A percentile compares a stretch with the other conserved stretches of the same genome.
phyloP scores from a whole-genome alignment of 2,113 vertebrate genomes.

The Periophthalmodon schlosseri region DNA sequence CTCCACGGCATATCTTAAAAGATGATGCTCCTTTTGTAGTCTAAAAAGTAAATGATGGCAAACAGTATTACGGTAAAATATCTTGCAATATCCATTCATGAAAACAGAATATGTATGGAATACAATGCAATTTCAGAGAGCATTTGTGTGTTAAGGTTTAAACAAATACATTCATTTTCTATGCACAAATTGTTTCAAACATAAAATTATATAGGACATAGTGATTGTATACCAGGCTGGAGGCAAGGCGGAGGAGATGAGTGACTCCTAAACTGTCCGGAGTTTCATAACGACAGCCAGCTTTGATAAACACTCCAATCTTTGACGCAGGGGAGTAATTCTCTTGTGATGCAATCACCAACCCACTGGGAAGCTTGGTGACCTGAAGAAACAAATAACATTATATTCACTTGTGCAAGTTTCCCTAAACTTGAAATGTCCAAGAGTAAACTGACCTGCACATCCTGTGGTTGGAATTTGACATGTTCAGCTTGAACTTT shows the following conservation, averaged over 20 bases:
- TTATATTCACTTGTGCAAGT: neutral
- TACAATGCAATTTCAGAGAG: neutral
- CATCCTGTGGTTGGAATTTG: slow-evolving; percentile 82
- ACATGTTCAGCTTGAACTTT: slow-evolving; percentile 75
- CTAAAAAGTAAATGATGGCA: slow-evolving; percentile 66
- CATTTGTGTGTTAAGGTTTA: neutral
- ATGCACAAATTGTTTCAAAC: neutral
- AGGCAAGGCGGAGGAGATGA: slow-evolving; percentile 89
- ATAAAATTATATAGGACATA: neutral
- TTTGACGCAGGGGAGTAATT: slow-evolving; percentile 90
- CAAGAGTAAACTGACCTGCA: slow-evolving; percentile 83
- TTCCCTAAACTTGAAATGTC: neutral
- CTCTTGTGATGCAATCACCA: slow-evolving; percentile 92
- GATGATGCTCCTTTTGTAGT: slow-evolving; percentile 96
- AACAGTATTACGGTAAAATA: neutral
- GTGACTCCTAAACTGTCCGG: slow-evolving; percentile 83
- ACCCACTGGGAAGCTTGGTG: slow-evolving; percentile 88
- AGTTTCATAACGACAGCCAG: slow-evolving; percentile 90
- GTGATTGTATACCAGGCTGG: slow-evolving; percentile 82
- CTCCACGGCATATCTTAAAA: slow-evolving; percentile 90
- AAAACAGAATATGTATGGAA: neutral
- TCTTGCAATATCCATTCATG: neutral
- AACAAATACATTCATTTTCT: neutral
- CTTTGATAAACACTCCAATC: slow-evolving; percentile 90
- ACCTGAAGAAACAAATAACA: slow-evolving; percentile 75